Conservation (phyloP, 2,797 vertebrate genomes). For the Amazonetta brasiliensis region DNA sequence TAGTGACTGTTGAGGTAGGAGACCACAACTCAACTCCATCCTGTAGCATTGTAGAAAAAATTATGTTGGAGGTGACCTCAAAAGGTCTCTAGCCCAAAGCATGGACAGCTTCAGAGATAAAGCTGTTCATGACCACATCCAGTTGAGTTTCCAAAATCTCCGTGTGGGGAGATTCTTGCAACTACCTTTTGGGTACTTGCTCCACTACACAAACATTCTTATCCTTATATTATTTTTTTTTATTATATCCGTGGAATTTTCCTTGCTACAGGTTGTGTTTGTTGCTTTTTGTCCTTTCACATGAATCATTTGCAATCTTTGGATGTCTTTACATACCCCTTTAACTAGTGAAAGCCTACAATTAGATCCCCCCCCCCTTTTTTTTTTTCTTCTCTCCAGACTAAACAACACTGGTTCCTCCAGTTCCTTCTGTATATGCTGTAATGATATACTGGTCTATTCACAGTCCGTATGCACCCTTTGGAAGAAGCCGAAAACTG, state of each 20-base stretch:
- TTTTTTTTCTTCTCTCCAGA: not conserved
- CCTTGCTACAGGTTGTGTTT: not conserved
- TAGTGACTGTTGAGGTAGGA: not conserved
- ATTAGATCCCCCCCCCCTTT: not conserved
- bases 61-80: not conserved
- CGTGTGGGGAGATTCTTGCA: not conserved
- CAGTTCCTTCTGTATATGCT: too few relatives aligned
- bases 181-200: not conserved
- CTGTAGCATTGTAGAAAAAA: not conserved
- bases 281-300: not conserved
- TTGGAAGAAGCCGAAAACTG: not conserved
- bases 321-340: not conserved
- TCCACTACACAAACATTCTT: not conserved
- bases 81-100: not conserved
- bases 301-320: not conserved
- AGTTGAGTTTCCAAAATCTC: not conserved
- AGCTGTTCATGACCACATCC: not conserved
- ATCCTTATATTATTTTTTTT: not conserved
- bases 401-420: not conserved
- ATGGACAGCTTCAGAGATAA: not conserved
- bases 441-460: not conserved
- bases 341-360: not conserved
- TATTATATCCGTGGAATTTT: not conserved
- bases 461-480: not conserved
- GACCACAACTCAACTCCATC: not conserved